Percentiles rank a stretch among this genome's conserved stretches.
These are phyloP conservation scores for Scartelaos histophorus DNA, from an alignment of 2,113 vertebrate genomes.

Conservation along the genomic window DNA sequence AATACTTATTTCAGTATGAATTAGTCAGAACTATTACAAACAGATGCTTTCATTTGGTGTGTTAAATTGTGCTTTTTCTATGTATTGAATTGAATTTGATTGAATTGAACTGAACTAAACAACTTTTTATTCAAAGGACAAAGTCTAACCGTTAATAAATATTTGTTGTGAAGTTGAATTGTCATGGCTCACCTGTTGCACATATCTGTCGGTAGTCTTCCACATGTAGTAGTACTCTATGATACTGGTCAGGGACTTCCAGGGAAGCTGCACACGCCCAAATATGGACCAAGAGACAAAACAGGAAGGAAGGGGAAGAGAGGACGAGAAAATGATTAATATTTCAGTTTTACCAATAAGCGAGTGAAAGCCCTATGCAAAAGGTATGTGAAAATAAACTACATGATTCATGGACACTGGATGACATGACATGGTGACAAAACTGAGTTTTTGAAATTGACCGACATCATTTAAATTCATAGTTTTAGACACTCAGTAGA, in stretches of 20 bases:
- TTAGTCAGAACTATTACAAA: too few species aligned
- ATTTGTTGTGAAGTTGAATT: not conserved
- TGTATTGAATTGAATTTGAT: too few species aligned
- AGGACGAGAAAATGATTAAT: constrained; percentile 62
- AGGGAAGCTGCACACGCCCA: constrained; percentile 85
- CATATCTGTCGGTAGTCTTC: constrained; percentile 99
- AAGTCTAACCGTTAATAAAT: not conserved
- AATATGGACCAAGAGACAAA: constrained; percentile 5
- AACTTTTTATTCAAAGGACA: too few species aligned
- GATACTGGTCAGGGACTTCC: constrained; percentile 98
- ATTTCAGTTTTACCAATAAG: constrained; percentile 60
- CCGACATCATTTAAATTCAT: not conserved
- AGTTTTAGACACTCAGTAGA: not conserved
- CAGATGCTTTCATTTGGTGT: too few species aligned
- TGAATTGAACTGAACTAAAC: too few species aligned
- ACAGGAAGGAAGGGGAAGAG: constrained; percentile 3
- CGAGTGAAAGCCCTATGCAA: constrained; percentile 50
- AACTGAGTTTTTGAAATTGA: not conserved
- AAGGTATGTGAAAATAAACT: constrained; percentile 46
- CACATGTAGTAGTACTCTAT: constrained; percentile 99
- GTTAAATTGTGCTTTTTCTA: too few species aligned
- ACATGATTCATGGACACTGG: not conserved
- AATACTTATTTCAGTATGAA: too few species aligned
- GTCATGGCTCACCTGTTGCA: constrained; percentile 88
- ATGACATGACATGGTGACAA: not conserved